Evolutionary conservation across 2,888 invertebrate genomes (phyloP).

Genomic region (Anaspis maculata): DNA sequence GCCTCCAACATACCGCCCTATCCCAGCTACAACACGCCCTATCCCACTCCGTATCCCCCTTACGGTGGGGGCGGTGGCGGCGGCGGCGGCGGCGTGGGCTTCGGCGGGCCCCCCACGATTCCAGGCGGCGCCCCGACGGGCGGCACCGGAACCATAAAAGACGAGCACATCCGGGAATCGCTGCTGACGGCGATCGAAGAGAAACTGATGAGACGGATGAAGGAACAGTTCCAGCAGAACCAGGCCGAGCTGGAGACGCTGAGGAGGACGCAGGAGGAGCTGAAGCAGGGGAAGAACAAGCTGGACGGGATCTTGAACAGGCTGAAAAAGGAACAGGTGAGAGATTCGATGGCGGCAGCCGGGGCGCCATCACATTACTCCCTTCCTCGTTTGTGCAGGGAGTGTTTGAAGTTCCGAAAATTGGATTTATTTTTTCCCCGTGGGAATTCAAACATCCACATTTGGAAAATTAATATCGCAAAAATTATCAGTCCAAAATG

Average conservation of each 20-base stretch:
- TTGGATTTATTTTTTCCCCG: too few species aligned
- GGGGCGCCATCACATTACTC: too few species aligned
- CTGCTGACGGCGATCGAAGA: conserved; percentile 93
- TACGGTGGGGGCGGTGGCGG: conserved; percentile 11
- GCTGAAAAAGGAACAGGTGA: conserved; percentile 64
- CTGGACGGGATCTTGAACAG: conserved; percentile 70
- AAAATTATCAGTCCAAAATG: too few species aligned
- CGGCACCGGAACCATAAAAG: conserved; percentile 76
- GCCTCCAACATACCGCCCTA: conserved; percentile 19
- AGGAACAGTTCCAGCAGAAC: conserved; percentile 83
- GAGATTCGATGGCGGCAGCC: too few species aligned
- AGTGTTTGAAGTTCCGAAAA: too few species aligned
- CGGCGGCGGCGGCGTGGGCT: conserved; percentile 21
- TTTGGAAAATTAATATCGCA: too few species aligned
- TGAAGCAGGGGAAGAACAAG: conserved; percentile 74
- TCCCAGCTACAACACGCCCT: conserved; percentile 13
- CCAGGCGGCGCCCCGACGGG: conserved; percentile 37
- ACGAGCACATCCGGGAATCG: conserved; percentile 91
- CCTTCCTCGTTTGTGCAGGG: too few species aligned
- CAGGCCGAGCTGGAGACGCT: conserved; percentile 89
- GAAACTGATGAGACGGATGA: conserved; percentile 76
- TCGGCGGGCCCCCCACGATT: too few species aligned
- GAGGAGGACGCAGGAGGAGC: conserved; percentile 76
- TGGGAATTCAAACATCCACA: too few species aligned
- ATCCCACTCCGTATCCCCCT: conserved; percentile 24